These are phyloP conservation scores for Hozukius guyotensis DNA, from an alignment of 2,797 vertebrate species.

Conservation along the genomic window DNA sequence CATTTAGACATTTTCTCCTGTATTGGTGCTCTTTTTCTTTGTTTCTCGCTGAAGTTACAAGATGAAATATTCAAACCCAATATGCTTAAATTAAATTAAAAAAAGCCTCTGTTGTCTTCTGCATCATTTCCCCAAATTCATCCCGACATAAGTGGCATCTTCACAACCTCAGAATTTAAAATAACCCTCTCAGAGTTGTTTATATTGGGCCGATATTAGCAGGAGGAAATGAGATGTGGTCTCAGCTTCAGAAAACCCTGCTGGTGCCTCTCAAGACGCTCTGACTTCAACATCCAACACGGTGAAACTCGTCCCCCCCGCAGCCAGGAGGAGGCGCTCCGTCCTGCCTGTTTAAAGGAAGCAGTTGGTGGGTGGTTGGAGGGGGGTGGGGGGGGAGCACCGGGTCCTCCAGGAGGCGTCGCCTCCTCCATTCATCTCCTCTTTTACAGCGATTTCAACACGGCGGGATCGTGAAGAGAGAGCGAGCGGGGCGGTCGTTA, in stretches of 20 bases:
- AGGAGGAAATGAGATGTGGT: not conserved
- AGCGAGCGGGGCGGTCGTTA: constrained; percentile 38
- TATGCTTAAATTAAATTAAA: no score
- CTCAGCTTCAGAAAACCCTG: not conserved
- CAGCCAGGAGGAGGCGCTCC: constrained; percentile 35
- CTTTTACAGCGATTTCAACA: constrained; percentile 14
- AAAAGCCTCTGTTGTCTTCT: no score
- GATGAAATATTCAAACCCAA: no score
- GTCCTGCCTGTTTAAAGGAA: not conserved
- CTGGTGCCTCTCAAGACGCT: not conserved
- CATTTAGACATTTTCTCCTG: no score
- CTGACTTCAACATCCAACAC: not conserved
- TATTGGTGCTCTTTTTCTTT: no score
- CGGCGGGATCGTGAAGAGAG: constrained; percentile 30
- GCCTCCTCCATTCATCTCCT: constrained; percentile 14
- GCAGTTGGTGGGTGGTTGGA: constrained; percentile 3
- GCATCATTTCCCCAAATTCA: no score
- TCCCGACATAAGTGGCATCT: no score
- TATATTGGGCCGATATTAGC: no score
- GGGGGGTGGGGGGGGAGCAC: not conserved
- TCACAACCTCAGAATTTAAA: not conserved
- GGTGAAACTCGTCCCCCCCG: constrained; percentile 5
- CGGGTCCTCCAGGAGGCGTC: not conserved
- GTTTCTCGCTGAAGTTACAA: no score
- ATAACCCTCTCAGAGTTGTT: no score